phyloP scores from a whole-genome alignment of 2,113 vertebrate species.

The Nerophis lumbriciformis region DNA sequence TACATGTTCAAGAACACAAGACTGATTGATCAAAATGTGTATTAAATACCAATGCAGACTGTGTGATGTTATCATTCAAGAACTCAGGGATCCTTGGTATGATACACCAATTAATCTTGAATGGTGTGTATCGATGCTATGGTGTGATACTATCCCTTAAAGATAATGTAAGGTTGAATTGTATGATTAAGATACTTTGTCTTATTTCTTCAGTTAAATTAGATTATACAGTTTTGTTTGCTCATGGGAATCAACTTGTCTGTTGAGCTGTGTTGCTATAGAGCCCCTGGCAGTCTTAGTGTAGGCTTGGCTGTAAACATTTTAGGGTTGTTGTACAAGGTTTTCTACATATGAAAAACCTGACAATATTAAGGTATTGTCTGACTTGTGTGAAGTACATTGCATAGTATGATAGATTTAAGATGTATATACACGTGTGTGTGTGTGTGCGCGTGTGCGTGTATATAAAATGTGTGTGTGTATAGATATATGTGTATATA shows the following conservation, averaged over 20 bases:
- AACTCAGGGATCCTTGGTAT: not conserved
- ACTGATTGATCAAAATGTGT: not conserved
- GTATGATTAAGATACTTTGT: not conserved
- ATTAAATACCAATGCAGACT: not conserved
- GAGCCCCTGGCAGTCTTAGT: conserved; percentile 65
- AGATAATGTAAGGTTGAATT: not conserved
- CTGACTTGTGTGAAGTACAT: conserved; percentile 10
- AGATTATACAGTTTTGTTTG: conserved; percentile 17
- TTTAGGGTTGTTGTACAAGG: conserved; percentile 71
- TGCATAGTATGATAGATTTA: conserved; percentile 1
- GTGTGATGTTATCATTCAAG: not conserved
- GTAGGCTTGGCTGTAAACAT: conserved; percentile 73
- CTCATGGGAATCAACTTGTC: conserved; percentile 48
- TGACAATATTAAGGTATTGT: conserved; percentile 29
- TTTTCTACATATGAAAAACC: conserved; percentile 52
- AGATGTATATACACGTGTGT: not conserved
- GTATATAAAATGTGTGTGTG: too few species aligned
- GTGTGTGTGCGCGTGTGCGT: too few species aligned
- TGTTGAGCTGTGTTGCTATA: conserved; percentile 67
- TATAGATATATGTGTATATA: too few species aligned
- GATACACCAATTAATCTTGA: not conserved
- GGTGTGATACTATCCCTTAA: not conserved
- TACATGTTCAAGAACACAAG: not conserved
- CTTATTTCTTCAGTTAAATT: conserved; percentile 8
- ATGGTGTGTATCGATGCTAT: not conserved